Evolutionary conservation across 1,140 invertebrate genomes (phyloP), one percentile per base, ranked within the genome.

Genomic region (Nasonia longicornis): DNA sequence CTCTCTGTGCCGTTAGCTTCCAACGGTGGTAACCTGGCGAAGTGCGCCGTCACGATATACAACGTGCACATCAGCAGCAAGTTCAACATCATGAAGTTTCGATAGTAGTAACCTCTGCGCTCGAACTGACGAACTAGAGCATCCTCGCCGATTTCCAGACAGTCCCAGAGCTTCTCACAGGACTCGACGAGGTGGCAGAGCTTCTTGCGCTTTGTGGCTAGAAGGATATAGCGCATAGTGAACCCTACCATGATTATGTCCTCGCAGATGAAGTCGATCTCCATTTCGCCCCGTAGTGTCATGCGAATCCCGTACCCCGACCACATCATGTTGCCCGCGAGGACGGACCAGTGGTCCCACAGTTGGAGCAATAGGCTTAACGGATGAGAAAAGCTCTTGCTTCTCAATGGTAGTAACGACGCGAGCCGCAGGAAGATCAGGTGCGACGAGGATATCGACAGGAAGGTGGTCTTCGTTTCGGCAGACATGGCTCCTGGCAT

Each of bases 241-340:
- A 71, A 6, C 1, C 7, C 20, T 16, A 63, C 16, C 2, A 63
- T 48, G 0, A 81, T 14, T 4, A 81, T 4, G 11, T 31, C 11
- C 29, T 81, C 73, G 42, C 66, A 63, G 3, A 81, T 26, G 20
- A 45, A 70, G 20, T 71, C 73, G 0, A 81, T 38, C 12, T 81
- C 80, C 1, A 81, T 16, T 0, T 10, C 11, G 3, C n/a, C 26
- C 8, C 26, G 31, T 11, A 20, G 0, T 10, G 42, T 2, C 31
- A 11, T 20, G 1, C 35, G 29, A 26, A 71, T 16, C 26, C 11
- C 26, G 14, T 20, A 42, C 1, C 66, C 31, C 22, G 52, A 7
- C 14, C 14, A 58, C 52, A 58, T 58, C 16, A n/a, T 7, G 20
- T 58, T n/a, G 20, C 6, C 2, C 12, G 10, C 2, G 7, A 7